Conservation (phyloP, 2,797 vertebrate genomes). For the Parotocinclus haroldoi region DNA sequence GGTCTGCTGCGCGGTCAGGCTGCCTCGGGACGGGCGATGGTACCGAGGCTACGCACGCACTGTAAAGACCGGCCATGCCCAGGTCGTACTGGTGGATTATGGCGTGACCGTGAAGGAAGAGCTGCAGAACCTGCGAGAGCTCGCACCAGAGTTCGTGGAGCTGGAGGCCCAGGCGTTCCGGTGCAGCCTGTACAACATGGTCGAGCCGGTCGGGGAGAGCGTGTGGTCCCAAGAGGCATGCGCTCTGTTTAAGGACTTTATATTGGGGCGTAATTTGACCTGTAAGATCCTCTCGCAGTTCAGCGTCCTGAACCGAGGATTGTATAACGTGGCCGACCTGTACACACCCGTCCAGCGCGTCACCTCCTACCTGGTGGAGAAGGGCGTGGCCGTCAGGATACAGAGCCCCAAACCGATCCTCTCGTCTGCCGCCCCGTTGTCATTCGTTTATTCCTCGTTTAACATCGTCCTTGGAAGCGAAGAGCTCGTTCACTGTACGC, state of each 20-base stretch:
- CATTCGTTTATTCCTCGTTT: conserved; percentile 83
- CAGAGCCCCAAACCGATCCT: conserved; percentile 48
- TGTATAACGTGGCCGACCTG: conserved; percentile 79
- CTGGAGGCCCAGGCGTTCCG: conserved; percentile 82
- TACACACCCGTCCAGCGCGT: conserved; percentile 55
- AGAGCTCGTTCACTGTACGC: conserved; percentile 78
- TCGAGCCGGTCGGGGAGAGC: conserved; percentile 55
- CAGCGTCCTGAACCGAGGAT: conserved; percentile 57
- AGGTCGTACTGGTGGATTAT: conserved; percentile 79
- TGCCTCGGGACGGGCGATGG: conserved; percentile 73
- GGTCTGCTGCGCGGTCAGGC: conserved; percentile 71
- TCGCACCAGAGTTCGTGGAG: conserved; percentile 70
- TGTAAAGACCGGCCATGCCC: conserved; percentile 37
- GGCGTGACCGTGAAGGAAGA: conserved; percentile 69
- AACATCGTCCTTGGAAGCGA: conserved; percentile 72
- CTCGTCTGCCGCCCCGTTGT: conserved; percentile 62
- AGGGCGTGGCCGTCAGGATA: conserved; percentile 50
- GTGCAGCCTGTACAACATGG: conserved; percentile 73
- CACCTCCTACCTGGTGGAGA: conserved; percentile 59
- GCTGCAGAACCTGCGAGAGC: conserved; percentile 67
- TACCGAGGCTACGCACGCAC: conserved; percentile 72
- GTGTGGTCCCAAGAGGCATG: conserved; percentile 61
- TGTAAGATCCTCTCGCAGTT: conserved; percentile 71
- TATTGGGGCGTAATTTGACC: conserved; percentile 57
- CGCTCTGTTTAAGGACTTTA: conserved; percentile 62